Evolutionary conservation across 2,888 invertebrate genomes (phyloP), one percentile per base, ranked within the genome.

Genomic region (Taenaris catops): DNA sequence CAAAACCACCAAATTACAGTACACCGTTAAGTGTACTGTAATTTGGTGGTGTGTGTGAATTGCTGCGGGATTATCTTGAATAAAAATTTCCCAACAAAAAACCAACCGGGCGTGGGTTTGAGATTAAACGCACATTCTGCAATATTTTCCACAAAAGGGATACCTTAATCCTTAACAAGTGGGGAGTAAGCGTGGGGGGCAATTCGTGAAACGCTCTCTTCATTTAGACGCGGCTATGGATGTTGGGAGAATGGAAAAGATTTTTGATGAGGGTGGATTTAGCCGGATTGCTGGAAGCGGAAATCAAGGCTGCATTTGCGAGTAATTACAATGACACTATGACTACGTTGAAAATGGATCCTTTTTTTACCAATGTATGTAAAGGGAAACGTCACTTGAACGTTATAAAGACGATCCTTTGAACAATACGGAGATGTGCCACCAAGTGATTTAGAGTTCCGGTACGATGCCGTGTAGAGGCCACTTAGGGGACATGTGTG

Each of bases 141-240:
- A 72, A 81, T 83, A 80, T 83, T 78, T 79, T 61, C 71, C 63
- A 81, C 83, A 80, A 84, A 83, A 81, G 32, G 79, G 76, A 74
- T 81, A 83, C 81, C 83, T 83, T 84, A 79, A 84, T 81, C 80
- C 76, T 58, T 69, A 64, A 72, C 79, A 81, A 81, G 81, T 79
- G 69, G 78, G 70, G 71, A 71, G 72, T 64, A 63, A 63, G 67
- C 65, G 55, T 55, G 46, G 64, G 58, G 63, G 55, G 58, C 60
- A 61, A 76, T 74, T 69, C 60, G 58, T 58, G 50, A 55, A 69
- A 55, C 61, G 51, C 52, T 62, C 63, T 61, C 53, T 54, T 49
- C 39, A 39, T 47, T 36, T 38, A 40, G 33, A 41, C 35, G 14
- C 27, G 32, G 24, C 34, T 34, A 33, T 31, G 34, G 40, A 37